Base-by-base conservation (phyloP, 2,113 vertebrate species). In the human region DNA sequence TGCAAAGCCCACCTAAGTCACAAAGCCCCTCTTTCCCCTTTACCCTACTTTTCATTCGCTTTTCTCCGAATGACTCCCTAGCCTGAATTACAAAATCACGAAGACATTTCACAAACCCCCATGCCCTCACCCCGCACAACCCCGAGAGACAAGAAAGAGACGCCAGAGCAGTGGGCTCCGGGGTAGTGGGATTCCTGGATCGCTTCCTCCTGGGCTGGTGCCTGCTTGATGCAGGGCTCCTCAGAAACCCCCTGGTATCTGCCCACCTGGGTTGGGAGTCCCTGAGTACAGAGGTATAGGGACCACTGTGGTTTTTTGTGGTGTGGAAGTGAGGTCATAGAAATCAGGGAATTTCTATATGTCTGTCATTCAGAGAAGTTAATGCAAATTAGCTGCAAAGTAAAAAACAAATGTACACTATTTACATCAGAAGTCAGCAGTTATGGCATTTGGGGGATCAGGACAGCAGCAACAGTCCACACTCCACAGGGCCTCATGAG, bases 111-210 rank as follows among this genome's bases (percentile, higher is more conserved):
- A 23, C 12, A 88, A 88, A 30, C 7, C 3, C 9, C 40, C 30
- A 55, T 35, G 6, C 23, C 84, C 50, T 48, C 25, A 17, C 32
- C 30, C 66, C 22, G 23, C 40, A 32, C 73, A 25, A 43, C 27
- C 45, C 72, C 25, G 50, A 73, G 70, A 92, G 18, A 57, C 22
- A 25, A 88, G 30, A 48, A 45, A 81, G 40, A 52, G 16, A 45
- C 40, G 40, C 72, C n/a, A 70, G 81, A 92, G 30, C 38, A 8
- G 11, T 38, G 64, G 79, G 38, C 43, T 23, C 59, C 25, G 50
- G 45, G 43, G 3, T 2, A 18, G n/a, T 0, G 0, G 17, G 48
- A 3, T 45, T 70, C 70, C 73, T 38, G 13, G 27, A 30, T 10
- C 35, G 57, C 78, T 52, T 81, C 27, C 17, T 72, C 72, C 43